Percentiles rank a stretch among this genome's conserved stretches.
phyloP scores from a whole-genome alignment of 1,140 invertebrate genomes.

The Hyposmocoma kahamanoa region DNA sequence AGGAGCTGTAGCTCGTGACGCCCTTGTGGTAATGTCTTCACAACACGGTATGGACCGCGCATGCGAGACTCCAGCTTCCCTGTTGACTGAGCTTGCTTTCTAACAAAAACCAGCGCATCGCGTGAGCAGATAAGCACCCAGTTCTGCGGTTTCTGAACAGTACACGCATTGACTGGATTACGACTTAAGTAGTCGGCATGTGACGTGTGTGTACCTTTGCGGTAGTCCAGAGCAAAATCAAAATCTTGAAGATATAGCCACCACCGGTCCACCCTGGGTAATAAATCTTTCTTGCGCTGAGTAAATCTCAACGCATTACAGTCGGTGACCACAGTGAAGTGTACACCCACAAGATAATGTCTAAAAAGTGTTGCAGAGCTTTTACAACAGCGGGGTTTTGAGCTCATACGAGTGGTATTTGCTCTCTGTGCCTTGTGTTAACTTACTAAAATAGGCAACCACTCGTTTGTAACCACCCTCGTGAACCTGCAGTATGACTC shows the following conservation, averaged over 20 bases:
- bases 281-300: conserved; percentile 30
- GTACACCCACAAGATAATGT: conserved; percentile 34
- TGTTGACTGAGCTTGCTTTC: background rate
- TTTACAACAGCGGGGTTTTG: conserved; percentile 33
- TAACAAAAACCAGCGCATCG: conserved; percentile 2
- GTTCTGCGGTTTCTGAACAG: background rate
- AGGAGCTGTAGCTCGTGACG: conserved; percentile 2
- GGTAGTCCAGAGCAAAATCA: conserved; percentile 38
- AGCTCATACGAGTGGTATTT: conserved; percentile 37
- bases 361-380: conserved; percentile 32
- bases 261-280: conserved; percentile 25
- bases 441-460: conserved; percentile 26
- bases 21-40: background rate
- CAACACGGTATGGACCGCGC: conserved; percentile 1
- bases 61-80: conserved; percentile 3
- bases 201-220: conserved; percentile 20
- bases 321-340: conserved; percentile 48
- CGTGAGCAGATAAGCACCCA: conserved; percentile 5
- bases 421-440: conserved; percentile 21
- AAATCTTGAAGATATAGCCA: conserved; percentile 34
- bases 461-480: conserved; percentile 23
- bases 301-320: conserved; percentile 38
- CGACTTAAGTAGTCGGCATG: conserved; percentile 39
- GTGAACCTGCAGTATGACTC: conserved; percentile 18
- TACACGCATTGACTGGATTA: conserved; percentile 7